phyloP scores from a whole-genome alignment of 2,888 invertebrate species.

The Autographa gamma region DNA sequence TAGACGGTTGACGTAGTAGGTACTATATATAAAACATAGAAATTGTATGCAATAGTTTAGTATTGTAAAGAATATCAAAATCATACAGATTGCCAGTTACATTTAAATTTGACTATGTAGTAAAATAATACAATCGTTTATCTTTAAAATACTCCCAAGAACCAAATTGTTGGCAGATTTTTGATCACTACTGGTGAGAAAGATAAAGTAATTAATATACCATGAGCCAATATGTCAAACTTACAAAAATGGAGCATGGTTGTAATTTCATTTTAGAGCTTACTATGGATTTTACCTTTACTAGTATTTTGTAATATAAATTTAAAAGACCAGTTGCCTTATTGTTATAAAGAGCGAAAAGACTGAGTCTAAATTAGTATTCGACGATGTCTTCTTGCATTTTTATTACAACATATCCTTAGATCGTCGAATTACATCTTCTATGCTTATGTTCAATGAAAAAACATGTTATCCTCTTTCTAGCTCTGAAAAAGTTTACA shows the following conservation, averaged over 20 bases:
- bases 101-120: no score
- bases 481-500: background rate
- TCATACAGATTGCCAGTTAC: no score
- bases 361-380: conserved; percentile 4
- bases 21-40: no score
- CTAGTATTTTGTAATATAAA: background rate
- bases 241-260: background rate
- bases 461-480: background rate
- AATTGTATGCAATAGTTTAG: no score
- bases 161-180: no score
- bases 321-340: background rate
- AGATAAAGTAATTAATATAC: no score
- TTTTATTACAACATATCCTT: background rate
- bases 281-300: background rate
- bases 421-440: background rate
- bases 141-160: no score
- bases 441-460: background rate
- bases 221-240: background rate
- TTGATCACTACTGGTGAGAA: no score
- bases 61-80: no score
- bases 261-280: background rate
- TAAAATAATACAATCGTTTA: no score
- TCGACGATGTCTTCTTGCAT: conserved; percentile 1
- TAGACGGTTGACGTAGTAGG: no score
- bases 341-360: conserved; percentile 1